These are phyloP conservation scores for Drosophila differens DNA, from an alignment of 2,888 invertebrate species.

Conservation along the genomic window DNA sequence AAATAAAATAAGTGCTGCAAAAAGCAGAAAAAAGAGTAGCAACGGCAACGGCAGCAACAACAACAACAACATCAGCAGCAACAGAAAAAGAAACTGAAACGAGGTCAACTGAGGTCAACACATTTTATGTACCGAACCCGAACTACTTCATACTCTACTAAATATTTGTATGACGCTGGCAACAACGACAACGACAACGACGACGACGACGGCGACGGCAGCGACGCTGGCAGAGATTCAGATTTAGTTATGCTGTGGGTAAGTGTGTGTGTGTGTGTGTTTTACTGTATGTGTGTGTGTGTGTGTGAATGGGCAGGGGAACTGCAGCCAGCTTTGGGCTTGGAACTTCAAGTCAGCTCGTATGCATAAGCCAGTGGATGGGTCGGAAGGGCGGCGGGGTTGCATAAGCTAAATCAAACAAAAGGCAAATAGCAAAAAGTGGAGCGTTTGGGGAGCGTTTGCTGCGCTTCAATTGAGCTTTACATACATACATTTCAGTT, in stretches of 20 bases:
- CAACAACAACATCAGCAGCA: slow-evolving; percentile 37
- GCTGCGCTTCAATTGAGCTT: slow-evolving; percentile 81
- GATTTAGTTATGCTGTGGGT: slow-evolving; percentile 65
- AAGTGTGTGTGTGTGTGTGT: slow-evolving; percentile 23
- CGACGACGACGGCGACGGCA: slow-evolving; percentile 32
- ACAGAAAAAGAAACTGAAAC: slow-evolving; percentile 79
- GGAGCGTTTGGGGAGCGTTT: slow-evolving; percentile 54
- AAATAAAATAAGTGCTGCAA: slow-evolving; percentile 78
- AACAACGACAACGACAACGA: slow-evolving; percentile 15
- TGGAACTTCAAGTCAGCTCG: slow-evolving; percentile 65
- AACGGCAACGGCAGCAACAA: slow-evolving; percentile 24
- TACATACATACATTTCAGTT: slow-evolving; percentile 66
- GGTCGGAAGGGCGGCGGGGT: slow-evolving; percentile 17
- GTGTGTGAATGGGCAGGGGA: slow-evolving; percentile 60
- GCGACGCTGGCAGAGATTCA: slow-evolving; percentile 46
- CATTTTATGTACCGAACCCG: slow-evolving; percentile 83
- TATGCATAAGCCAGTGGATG: slow-evolving; percentile 49
- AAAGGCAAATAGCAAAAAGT: slow-evolving; percentile 76
- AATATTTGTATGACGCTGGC: slow-evolving; percentile 80
- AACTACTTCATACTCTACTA: slow-evolving; percentile 84
- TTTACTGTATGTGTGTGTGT: slow-evolving; percentile 28
- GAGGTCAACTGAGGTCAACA: slow-evolving; percentile 84
- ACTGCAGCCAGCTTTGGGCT: slow-evolving; percentile 70
- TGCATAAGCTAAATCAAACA: slow-evolving; percentile 79
- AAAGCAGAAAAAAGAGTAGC: slow-evolving; percentile 60